Evolutionary conservation across 1,140 invertebrate genomes (phyloP).

Genomic region (Heliconius nattereri): DNA sequence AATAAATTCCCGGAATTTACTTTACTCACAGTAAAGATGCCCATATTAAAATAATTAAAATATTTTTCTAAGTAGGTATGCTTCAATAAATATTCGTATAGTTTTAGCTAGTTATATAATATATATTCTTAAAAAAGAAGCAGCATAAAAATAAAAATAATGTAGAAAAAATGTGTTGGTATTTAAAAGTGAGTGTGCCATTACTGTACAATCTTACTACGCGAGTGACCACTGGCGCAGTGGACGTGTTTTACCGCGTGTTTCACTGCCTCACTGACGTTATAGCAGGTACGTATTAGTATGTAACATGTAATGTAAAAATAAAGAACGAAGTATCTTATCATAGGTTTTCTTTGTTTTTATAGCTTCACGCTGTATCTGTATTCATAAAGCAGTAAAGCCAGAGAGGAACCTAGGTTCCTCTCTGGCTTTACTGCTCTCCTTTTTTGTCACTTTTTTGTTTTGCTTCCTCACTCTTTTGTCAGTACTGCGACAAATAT

Average conservation of each 20-base stretch:
- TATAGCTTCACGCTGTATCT: too few species aligned
- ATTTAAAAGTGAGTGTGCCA: conserved; percentile 69
- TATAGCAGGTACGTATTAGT: conserved; percentile 54
- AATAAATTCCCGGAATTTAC: too few species aligned
- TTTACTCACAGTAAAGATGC: too few species aligned
- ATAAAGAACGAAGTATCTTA: too few species aligned
- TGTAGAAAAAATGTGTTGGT: conserved; percentile 69
- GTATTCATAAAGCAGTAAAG: background rate
- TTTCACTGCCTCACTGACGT: conserved; percentile 63
- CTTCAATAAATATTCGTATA: too few species aligned
- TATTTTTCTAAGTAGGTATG: too few species aligned
- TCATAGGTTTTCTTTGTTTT: too few species aligned
- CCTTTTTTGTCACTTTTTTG: too few species aligned
- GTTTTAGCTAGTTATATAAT: background rate
- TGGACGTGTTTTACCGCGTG: conserved; percentile 56
- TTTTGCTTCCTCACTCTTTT: too few species aligned
- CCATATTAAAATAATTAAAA: too few species aligned
- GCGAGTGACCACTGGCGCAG: conserved; percentile 47
- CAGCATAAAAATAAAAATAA: background rate
- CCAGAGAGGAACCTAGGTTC: background rate
- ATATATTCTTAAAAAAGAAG: conserved; percentile 4
- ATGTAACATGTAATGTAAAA: background rate
- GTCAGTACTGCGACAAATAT: background rate
- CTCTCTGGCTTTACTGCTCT: too few species aligned
- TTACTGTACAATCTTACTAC: conserved; percentile 64